phyloP scores from a whole-genome alignment of 2,797 vertebrate species.

The Squalus acanthias region DNA sequence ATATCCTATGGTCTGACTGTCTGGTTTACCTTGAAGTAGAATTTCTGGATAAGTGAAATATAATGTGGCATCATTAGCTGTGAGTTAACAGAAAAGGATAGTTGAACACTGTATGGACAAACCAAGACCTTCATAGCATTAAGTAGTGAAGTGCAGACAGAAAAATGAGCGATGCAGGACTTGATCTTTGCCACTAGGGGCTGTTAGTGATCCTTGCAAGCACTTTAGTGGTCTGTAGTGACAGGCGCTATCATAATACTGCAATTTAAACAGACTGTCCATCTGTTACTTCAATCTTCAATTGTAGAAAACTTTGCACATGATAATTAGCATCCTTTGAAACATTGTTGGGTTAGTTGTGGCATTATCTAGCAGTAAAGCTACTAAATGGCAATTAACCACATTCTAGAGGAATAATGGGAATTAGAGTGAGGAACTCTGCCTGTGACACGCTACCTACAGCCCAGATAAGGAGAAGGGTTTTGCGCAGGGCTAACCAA shows the following conservation, averaged over 20 bases:
- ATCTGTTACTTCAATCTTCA: background rate
- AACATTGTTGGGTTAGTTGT: too few species aligned
- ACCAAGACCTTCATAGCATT: background rate
- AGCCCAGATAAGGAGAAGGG: background rate
- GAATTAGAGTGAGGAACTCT: background rate
- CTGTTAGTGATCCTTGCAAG: background rate
- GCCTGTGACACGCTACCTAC: background rate
- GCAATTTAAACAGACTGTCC: background rate
- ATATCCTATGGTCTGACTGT: background rate
- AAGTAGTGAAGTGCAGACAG: background rate
- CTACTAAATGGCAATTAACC: background rate
- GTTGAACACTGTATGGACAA: background rate
- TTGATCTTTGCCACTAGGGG: conserved; percentile 21
- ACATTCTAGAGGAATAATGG: background rate
- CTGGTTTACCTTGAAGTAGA: background rate
- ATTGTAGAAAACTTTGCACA: background rate
- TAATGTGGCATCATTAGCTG: background rate
- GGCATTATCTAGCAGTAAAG: background rate
- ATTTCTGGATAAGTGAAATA: background rate
- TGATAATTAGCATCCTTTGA: background rate
- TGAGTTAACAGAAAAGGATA: background rate
- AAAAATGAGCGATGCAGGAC: background rate
- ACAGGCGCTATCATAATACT: background rate
- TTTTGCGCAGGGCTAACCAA: background rate
- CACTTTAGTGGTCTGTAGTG: background rate